Evolutionary conservation across 1,140 invertebrate species (phyloP), one percentile per base, ranked within the genome.

Genomic region (Drosophila jambulina): DNA sequence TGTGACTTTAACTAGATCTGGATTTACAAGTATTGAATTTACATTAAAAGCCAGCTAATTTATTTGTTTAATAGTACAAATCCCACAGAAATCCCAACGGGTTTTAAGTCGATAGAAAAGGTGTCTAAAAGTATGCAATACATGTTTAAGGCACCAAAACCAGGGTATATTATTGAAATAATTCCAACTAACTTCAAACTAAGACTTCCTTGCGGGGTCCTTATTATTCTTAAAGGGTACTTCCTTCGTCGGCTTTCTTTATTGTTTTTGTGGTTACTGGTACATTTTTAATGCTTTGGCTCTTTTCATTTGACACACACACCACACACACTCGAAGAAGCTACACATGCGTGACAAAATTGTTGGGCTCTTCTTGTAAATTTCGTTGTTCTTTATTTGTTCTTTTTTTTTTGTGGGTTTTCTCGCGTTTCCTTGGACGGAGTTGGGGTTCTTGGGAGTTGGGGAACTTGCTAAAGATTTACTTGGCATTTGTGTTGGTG

Each of bases 291-390:
- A 72, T 79, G 58, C 40, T 58, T 61, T 75, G 57, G 68, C 61
- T 42, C 49, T 60, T 69, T 75, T 76, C 60, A 60, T 64, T 68
- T 82, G 56, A 56, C 64, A 40, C 57, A 36, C 56, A 68, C 46
- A 25, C 15, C 13, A 36, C 19, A 13, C 43, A 76, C 70, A 59
- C 58, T 25, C 21, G 21, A n/a, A 48, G 36, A n/a, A 54, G 27
- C 48, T 40, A 62, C 62, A 80, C 70, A 72, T 72, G 70, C 70
- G 70, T 72, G 70, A 72, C 70, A 72, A 72, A 72, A 72, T 72
- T 72, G 54, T 60, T 72, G 70, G 68, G 48, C 54, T 72, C 45
- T 51, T 72, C 67, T 72, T 40, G 69, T 71, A 45, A 72, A 59
- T 59, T 48, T 29, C 27, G 62, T 64, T 67, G 46, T 68, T 70